These are phyloP conservation scores for Leptonema lineaticorne DNA, from an alignment of 1,140 invertebrate species.

Conservation along the genomic window DNA sequence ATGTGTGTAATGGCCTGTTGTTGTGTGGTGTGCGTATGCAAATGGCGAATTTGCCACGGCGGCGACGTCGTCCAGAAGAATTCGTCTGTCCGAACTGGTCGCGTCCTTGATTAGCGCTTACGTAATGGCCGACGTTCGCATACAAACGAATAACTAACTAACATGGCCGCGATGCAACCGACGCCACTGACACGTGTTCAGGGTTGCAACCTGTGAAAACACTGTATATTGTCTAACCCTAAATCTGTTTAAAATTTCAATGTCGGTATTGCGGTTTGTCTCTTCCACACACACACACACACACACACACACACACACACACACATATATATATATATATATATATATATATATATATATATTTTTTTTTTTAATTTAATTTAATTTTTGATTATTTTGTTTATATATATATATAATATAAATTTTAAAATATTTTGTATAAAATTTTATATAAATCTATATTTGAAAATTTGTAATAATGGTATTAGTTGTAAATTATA, in stretches of 20 bases:
- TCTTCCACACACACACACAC: too few species aligned
- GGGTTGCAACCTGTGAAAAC: background rate
- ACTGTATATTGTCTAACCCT: background rate
- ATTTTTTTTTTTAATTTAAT: too few species aligned
- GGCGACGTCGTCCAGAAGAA: conserved; percentile 1
- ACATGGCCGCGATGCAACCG: background rate
- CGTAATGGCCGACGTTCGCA: background rate
- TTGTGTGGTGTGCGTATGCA: conserved; percentile 11
- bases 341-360: background rate
- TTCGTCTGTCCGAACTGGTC: conserved; percentile 2
- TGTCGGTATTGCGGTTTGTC: background rate
- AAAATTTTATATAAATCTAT: too few species aligned
- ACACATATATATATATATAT: background rate
- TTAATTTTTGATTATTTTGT: too few species aligned
- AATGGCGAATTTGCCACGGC: background rate
- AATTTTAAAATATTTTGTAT: too few species aligned
- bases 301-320: background rate
- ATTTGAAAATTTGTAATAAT: too few species aligned
- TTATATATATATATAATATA: too few species aligned
- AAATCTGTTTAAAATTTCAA: background rate
- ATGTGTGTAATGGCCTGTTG: too few species aligned
- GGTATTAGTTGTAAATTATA: too few species aligned
- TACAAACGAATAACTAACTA: background rate
- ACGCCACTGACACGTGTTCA: background rate
- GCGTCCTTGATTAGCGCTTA: conserved; percentile 22